A percentile compares a stretch with the other conserved stretches of the same genome.
Conservation (phyloP, 2,797 vertebrate genomes). For the Tapirus indicus region DNA sequence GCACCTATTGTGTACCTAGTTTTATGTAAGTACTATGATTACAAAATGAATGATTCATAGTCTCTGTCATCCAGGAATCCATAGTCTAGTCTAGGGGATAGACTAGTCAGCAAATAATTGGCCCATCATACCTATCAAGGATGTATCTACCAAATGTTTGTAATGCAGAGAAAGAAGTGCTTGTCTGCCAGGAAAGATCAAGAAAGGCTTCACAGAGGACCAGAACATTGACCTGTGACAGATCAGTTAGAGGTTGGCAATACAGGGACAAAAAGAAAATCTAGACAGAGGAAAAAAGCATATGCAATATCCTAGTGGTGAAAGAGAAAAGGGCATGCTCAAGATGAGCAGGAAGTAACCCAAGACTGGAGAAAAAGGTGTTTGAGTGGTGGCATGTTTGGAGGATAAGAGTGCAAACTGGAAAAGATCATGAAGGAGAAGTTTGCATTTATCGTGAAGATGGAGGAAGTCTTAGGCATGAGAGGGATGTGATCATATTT, state of each 20-base stretch:
- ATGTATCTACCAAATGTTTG: neutral
- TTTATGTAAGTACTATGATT: neutral
- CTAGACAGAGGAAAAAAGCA: neutral
- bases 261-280: neutral
- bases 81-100: neutral
- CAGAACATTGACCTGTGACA: neutral
- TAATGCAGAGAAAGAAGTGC: neutral
- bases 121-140: neutral
- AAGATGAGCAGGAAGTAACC: neutral
- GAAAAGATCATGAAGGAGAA: neutral
- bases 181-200: neutral
- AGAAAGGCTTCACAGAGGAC: neutral
- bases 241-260: neutral
- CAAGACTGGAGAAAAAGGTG: neutral
- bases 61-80: neutral
- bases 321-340: neutral
- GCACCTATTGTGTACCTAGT: neutral
- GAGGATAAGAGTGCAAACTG: neutral
- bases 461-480: neutral
- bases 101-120: conserved; percentile 5
- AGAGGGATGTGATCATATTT: neutral
- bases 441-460: neutral
- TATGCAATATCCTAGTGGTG: neutral
- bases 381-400: neutral
- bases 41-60: neutral